A percentile compares a stretch with the other conserved stretches of the same genome.
Evolutionary conservation across 2,888 invertebrate species (phyloP).

Genomic region (Dolomedes plantarius): DNA sequence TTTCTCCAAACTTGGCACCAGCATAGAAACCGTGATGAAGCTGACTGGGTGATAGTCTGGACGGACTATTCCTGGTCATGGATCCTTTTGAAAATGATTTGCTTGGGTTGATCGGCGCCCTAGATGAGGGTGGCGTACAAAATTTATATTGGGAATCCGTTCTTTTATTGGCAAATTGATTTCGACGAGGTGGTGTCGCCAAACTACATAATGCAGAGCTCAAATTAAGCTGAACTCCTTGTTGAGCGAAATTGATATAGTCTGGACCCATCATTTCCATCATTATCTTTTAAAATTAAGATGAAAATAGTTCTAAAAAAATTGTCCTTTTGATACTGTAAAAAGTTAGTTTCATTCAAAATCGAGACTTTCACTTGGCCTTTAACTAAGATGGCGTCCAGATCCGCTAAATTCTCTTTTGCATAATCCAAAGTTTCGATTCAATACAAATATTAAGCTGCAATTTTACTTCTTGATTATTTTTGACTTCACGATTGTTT

Average conservation of each 20-base stretch:
- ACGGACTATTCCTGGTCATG: slow-evolving; percentile 57
- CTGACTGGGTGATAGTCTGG: slow-evolving; percentile 64
- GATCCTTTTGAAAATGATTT: slow-evolving; percentile 47
- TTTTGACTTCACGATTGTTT: neutral
- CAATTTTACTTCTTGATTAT: neutral
- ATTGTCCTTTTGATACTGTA: neutral
- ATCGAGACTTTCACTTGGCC: neutral
- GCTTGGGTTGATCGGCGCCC: slow-evolving; percentile 28
- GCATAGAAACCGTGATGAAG: slow-evolving; percentile 78
- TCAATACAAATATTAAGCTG: neutral
- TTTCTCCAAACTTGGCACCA: slow-evolving; percentile 88
- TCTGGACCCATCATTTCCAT: slow-evolving; percentile 37
- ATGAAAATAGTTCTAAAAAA: neutral
- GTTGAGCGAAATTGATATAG: slow-evolving; percentile 48
- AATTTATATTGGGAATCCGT: slow-evolving; percentile 27
- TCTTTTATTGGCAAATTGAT: slow-evolving; percentile 4
- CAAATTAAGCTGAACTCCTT: slow-evolving; percentile 48
- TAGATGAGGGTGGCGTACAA: slow-evolving; percentile 22
- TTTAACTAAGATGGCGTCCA: neutral
- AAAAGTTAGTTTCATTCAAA: neutral
- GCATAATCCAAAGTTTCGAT: neutral
- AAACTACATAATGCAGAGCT: slow-evolving; percentile 47
- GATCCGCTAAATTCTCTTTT: neutral
- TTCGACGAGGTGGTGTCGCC: slow-evolving; percentile 54
- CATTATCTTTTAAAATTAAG: slow-evolving; percentile 19